Evolutionary conservation across 2,888 invertebrate species (phyloP).

Genomic region (Neelides folsomi): DNA sequence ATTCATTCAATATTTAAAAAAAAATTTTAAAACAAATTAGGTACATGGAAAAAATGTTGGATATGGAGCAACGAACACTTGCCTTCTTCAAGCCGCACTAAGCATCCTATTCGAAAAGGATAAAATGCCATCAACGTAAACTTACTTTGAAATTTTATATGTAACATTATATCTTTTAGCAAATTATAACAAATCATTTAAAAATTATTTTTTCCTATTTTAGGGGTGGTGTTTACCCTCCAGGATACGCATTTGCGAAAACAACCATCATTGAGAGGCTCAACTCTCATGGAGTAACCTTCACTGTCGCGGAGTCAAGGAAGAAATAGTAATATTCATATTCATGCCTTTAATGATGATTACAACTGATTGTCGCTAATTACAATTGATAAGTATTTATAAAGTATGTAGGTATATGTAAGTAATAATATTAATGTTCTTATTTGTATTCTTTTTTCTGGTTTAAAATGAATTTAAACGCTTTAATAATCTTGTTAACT

Average conservation of each 20-base stretch:
- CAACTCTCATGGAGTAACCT: constrained; percentile 55
- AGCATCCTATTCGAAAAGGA: constrained; percentile 59
- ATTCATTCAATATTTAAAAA: too few species aligned
- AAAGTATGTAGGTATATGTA: too few species aligned
- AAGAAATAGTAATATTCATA: not conserved
- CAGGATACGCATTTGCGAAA: constrained; percentile 70
- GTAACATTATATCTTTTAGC: not conserved
- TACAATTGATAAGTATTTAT: too few species aligned
- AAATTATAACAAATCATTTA: not conserved
- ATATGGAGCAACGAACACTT: constrained; percentile 67
- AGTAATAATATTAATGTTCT: too few species aligned
- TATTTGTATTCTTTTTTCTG: too few species aligned
- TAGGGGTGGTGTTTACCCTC: constrained; percentile 76
- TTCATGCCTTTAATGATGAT: not conserved
- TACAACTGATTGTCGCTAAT: too few species aligned
- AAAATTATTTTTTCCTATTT: constrained; percentile 34
- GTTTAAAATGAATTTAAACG: too few species aligned
- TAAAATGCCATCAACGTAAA: constrained; percentile 60
- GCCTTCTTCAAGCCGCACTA: constrained; percentile 57
- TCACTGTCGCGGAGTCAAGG: constrained; percentile 44
- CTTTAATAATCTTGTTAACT: too few species aligned
- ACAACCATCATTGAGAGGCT: constrained; percentile 64
- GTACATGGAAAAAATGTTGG: constrained; percentile 56
- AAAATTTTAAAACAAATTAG: constrained; percentile 37
- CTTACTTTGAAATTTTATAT: constrained; percentile 20